Evolutionary conservation across 2,797 vertebrate genomes (phyloP).

Genomic region (Mycteria americana): DNA sequence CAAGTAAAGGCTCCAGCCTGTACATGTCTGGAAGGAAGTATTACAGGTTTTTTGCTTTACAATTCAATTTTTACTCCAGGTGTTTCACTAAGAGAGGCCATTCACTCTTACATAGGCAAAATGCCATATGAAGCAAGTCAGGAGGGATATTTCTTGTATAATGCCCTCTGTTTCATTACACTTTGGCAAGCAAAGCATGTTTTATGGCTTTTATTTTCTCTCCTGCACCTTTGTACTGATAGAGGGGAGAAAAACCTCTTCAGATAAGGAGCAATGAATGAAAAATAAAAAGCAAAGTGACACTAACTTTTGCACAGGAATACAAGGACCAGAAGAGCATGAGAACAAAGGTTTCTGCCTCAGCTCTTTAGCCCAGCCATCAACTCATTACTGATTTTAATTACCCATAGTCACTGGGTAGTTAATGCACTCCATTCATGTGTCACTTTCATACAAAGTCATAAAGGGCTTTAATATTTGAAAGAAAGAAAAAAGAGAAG

Average conservation of each 20-base stretch:
- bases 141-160: neutral
- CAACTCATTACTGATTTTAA: neutral
- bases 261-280: neutral
- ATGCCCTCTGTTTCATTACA: conserved; percentile 3
- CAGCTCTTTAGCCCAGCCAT: neutral
- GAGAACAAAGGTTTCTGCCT: neutral
- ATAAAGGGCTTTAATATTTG: neutral
- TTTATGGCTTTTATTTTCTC: conserved; percentile 38
- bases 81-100: neutral
- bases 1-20: neutral
- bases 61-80: conserved; percentile 8
- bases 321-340: neutral
- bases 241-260: neutral
- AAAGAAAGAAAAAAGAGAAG: neutral
- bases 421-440: neutral
- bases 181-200: neutral
- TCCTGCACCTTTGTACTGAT: neutral
- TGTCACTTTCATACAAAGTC: neutral
- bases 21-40: neutral
- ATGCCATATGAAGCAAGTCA: neutral
- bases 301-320: neutral
- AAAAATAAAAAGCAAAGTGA: neutral
- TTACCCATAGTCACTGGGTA: neutral
- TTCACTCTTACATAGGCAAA: neutral
- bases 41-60: neutral